phyloP scores from a whole-genome alignment of 2,888 invertebrate species.

The Amorpha juglandis region DNA sequence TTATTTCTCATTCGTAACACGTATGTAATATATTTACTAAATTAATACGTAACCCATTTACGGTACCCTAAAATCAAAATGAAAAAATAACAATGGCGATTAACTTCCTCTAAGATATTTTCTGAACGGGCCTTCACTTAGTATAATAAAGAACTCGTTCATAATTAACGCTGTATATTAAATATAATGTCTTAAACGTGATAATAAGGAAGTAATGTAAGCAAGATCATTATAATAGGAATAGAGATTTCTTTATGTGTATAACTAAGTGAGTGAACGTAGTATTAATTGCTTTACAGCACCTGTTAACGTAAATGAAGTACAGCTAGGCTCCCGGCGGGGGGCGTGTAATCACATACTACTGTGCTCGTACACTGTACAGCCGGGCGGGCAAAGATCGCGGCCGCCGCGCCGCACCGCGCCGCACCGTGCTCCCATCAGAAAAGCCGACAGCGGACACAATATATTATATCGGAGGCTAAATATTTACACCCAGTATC shows the following conservation, averaged over 20 bases:
- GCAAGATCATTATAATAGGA: conserved; percentile 76
- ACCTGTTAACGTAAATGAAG: conserved; percentile 64
- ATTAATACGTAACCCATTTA: background rate
- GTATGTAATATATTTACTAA: background rate
- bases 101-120: conserved; percentile 70
- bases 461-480: background rate
- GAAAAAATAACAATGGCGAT: conserved; percentile 69
- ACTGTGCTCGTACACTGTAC: background rate
- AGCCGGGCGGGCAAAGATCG: background rate
- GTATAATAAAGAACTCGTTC: conserved; percentile 72
- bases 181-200: conserved; percentile 76
- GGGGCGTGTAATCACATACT: conserved; percentile 44
- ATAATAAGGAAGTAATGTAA: conserved; percentile 81
- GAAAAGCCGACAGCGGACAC: background rate
- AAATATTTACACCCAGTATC: conserved; percentile 13
- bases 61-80: conserved; percentile 56
- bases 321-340: conserved; percentile 59
- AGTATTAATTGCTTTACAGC: conserved; percentile 70
- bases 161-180: conserved; percentile 80
- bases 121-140: conserved; percentile 67
- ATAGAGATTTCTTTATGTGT: conserved; percentile 78
- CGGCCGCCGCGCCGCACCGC: too few relatives aligned
- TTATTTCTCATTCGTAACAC: background rate
- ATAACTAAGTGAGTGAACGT: conserved; percentile 72
- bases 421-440: background rate